Conservation (phyloP, 2,888 invertebrate species). For the Orthonevra nobilis region DNA sequence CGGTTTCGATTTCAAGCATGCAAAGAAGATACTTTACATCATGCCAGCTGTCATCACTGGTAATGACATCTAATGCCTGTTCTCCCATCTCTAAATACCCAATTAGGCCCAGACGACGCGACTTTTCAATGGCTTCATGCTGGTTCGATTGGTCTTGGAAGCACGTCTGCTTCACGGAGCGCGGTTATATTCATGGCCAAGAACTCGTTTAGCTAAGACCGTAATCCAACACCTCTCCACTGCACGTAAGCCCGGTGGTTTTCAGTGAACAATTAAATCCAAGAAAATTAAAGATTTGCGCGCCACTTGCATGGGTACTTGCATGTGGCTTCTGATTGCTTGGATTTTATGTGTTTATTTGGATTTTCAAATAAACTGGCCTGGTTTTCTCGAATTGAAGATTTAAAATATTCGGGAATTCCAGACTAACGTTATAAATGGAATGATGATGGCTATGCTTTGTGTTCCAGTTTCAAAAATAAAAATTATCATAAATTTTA, state of each 20-base stretch:
- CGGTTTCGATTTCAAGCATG: constrained; percentile 19
- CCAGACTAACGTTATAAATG: no score
- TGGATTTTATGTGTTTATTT: constrained; percentile 1
- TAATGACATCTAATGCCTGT: constrained; percentile 27
- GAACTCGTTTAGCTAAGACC: constrained; percentile 17
- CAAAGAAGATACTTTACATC: constrained; percentile 16
- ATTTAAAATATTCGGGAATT: constrained; percentile 6
- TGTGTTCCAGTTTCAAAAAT: constrained; percentile 15
- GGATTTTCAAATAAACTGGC: no score
- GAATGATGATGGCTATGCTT: no score
- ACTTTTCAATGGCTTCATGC: constrained; percentile 2
- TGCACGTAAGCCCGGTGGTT: background rate
- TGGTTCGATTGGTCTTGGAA: constrained; percentile 1
- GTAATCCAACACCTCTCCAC: constrained; percentile 9
- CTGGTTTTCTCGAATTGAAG: background rate
- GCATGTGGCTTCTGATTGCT: no score
- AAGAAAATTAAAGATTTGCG: constrained; percentile 17
- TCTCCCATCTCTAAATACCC: constrained; percentile 22
- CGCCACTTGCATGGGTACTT: no score
- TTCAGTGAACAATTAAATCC: constrained; percentile 15
- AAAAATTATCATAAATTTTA: constrained; percentile 34
- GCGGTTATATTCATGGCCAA: constrained; percentile 30
- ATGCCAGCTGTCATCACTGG: constrained; percentile 21
- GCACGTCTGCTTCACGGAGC: background rate
- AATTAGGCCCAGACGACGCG: constrained; percentile 18